phyloP scores from a whole-genome alignment of 2,797 vertebrate genomes.

The Chelonia mydas region DNA sequence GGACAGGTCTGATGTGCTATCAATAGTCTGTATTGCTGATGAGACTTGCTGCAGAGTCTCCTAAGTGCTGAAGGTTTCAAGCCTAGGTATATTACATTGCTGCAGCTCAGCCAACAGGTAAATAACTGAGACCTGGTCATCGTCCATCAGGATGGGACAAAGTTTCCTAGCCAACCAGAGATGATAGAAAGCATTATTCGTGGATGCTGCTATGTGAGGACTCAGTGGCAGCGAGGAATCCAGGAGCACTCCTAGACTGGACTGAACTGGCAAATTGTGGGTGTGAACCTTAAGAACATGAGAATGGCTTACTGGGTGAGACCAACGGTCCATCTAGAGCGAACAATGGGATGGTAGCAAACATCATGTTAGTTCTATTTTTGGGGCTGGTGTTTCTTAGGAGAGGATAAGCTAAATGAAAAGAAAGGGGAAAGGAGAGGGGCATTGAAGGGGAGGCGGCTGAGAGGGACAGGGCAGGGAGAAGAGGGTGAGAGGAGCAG shows the following conservation, averaged over 20 bases:
- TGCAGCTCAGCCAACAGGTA: background rate
- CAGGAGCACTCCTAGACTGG: too few relatives aligned
- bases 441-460: fast-evolving
- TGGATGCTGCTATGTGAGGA: background rate
- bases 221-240: background rate
- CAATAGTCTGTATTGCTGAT: background rate
- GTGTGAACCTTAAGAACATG: too few relatives aligned
- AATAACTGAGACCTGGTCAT: background rate
- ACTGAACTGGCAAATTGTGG: background rate
- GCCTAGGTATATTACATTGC: background rate
- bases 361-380: background rate
- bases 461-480: background rate
- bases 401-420: conserved; percentile 13
- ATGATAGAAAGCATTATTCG: background rate
- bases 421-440: background rate
- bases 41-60: background rate
- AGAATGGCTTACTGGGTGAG: too few relatives aligned
- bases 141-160: background rate
- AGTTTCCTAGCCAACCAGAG: background rate
- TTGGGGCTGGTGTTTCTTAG: conserved; percentile 5
- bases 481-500: background rate
- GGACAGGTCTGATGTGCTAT: background rate
- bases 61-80: background rate
- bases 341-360: background rate
- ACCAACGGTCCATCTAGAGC: too few relatives aligned